These are phyloP conservation scores for Rhinophrynus dorsalis DNA, from an alignment of 2,797 vertebrate genomes.

Conservation along the genomic window DNA sequence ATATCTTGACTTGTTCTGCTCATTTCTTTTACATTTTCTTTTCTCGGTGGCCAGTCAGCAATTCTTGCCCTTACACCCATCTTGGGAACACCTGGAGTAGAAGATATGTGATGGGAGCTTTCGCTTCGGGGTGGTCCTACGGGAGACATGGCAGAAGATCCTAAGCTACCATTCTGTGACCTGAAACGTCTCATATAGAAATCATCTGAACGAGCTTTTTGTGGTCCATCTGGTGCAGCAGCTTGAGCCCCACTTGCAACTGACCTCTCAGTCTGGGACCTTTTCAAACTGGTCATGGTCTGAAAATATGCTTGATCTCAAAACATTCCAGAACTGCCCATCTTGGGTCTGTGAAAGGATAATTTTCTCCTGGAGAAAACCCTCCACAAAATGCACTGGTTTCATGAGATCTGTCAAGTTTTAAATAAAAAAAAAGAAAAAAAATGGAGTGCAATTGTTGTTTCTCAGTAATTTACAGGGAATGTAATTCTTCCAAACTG, in stretches of 20 bases:
- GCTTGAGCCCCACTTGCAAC: slow-evolving; percentile 69
- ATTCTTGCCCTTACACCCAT: slow-evolving; percentile 96
- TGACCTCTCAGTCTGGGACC: slow-evolving; percentile 85
- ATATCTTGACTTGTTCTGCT: slow-evolving; percentile 76
- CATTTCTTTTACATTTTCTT: slow-evolving; percentile 78
- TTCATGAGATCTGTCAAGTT: slow-evolving; percentile 69
- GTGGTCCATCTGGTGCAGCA: slow-evolving; percentile 70
- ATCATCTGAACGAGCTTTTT: slow-evolving; percentile 87
- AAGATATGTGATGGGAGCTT: slow-evolving; percentile 78
- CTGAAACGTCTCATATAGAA: slow-evolving; percentile 90
- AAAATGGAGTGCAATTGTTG: neutral
- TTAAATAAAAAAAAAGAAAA: slow-evolving; percentile 45
- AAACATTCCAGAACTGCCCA: slow-evolving; percentile 67
- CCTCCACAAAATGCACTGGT: slow-evolving; percentile 65
- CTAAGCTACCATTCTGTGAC: slow-evolving; percentile 83
- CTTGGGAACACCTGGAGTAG: slow-evolving; percentile 89
- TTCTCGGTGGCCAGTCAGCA: slow-evolving; percentile 95
- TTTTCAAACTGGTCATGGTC: slow-evolving; percentile 93
- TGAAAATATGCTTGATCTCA: slow-evolving; percentile 68
- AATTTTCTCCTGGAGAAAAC: slow-evolving; percentile 68
- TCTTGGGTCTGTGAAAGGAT: slow-evolving; percentile 60
- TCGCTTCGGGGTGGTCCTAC: slow-evolving; percentile 81
- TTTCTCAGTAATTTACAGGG: neutral
- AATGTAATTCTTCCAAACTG: neutral
- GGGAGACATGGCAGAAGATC: slow-evolving; percentile 71